Conservation (phyloP, 2,888 invertebrate species). For the Camptogramma bilineatum region DNA sequence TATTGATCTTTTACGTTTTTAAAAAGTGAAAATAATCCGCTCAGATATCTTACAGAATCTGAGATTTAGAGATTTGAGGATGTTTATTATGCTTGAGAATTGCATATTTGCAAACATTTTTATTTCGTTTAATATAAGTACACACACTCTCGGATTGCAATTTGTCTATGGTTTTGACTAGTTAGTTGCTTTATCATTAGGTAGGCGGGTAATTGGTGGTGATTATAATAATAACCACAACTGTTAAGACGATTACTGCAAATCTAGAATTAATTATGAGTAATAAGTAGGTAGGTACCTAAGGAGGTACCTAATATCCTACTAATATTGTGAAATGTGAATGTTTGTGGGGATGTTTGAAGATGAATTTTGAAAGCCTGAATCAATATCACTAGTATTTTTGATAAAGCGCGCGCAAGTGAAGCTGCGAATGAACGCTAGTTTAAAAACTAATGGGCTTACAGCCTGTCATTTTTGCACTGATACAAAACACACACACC, state of each 20-base stretch:
- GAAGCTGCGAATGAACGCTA: no score
- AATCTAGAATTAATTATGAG: constrained; percentile 7
- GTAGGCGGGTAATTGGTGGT: constrained; percentile 23
- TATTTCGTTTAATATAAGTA: no score
- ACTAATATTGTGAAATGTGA: not conserved
- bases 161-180: constrained; percentile 1
- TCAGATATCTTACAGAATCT: not conserved
- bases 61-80: no score
- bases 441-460: no score
- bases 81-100: no score
- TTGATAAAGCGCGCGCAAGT: no score
- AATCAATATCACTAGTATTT: no score
- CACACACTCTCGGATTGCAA: not conserved
- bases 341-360: no score
- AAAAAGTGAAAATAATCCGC: not conserved
- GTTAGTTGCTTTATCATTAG: constrained; percentile 20
- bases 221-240: constrained; percentile 21
- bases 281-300: not conserved
- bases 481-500: no score
- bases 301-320: not conserved
- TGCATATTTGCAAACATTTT: no score
- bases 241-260: constrained; percentile 23
- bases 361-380: no score
- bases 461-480: no score
- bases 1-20: not conserved